phyloP scores from a whole-genome alignment of 1,140 invertebrate genomes.

The Sinonovacula constricta region DNA sequence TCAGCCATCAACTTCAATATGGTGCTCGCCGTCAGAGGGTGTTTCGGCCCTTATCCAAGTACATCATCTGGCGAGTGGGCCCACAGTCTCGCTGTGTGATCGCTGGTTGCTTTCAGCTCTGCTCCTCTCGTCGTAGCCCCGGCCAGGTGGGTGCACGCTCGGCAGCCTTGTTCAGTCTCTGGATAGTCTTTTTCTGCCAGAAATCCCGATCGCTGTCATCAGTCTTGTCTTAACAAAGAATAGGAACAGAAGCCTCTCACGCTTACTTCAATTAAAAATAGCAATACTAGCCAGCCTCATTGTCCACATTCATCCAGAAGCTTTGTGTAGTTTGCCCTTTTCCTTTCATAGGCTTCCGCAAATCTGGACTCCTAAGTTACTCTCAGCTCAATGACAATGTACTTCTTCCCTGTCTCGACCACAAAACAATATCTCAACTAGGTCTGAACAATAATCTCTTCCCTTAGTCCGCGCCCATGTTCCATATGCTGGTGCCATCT shows the following conservation, averaged over 20 bases:
- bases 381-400: conserved; percentile 22
- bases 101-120: conserved; percentile 16
- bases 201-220: conserved; percentile 13
- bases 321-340: conserved; percentile 30
- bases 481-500: no score
- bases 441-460: background rate
- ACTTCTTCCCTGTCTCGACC: conserved; percentile 32
- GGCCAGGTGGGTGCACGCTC: conserved; percentile 17
- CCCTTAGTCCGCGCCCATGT: background rate
- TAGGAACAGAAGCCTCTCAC: conserved; percentile 13
- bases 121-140: conserved; percentile 10
- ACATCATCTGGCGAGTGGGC: conserved; percentile 19
- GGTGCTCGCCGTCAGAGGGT: conserved; percentile 9
- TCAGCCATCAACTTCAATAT: no score
- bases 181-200: conserved; percentile 14
- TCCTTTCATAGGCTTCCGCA: background rate
- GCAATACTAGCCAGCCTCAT: background rate
- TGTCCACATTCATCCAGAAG: no score
- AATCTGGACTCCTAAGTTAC: conserved; percentile 9
- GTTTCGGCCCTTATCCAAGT: conserved; percentile 33
- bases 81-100: no score
- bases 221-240: conserved; percentile 10
- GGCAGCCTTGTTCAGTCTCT: conserved; percentile 10
- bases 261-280: conserved; percentile 14
- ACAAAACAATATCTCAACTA: conserved; percentile 18